A percentile compares a stretch with the other conserved stretches of the same genome.
Evolutionary conservation across 1,140 invertebrate genomes (phyloP).

Genomic region (Pantala flavescens): DNA sequence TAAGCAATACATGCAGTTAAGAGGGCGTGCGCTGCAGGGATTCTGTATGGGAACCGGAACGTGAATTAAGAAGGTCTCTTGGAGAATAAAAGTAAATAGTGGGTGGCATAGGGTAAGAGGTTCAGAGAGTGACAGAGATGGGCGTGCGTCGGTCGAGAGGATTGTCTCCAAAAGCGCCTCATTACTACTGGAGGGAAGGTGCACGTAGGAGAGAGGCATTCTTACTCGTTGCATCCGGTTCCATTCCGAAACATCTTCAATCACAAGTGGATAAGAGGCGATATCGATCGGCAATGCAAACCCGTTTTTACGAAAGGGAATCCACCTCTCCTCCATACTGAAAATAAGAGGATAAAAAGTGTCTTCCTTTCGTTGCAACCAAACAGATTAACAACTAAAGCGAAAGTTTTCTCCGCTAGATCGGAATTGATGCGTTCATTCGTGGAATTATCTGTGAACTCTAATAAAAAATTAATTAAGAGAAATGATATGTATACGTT

Average conservation of each 20-base stretch:
- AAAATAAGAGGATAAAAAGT: too few species aligned
- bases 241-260: not conserved
- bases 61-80: not conserved
- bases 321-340: not conserved
- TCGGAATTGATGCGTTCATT: too few species aligned
- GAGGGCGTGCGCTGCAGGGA: not conserved
- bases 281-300: not conserved
- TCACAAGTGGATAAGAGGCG: not conserved
- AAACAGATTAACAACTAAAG: too few species aligned
- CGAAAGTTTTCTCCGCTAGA: too few species aligned
- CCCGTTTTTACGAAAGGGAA: not conserved
- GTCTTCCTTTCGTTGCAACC: too few species aligned
- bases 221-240: not conserved
- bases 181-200: not conserved
- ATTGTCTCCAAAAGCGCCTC: not conserved
- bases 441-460: too few species aligned
- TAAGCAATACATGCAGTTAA: not conserved
- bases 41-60: not conserved
- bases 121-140: not conserved
- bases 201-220: not conserved
- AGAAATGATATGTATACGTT: too few species aligned
- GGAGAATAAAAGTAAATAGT: not conserved
- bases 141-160: not conserved
- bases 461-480: too few species aligned
- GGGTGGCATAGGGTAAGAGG: not conserved